A percentile compares a stretch with the other conserved stretches of the same genome.
Evolutionary conservation across 2,113 vertebrate genomes (phyloP).

Genomic region (Elephas maximus): DNA sequence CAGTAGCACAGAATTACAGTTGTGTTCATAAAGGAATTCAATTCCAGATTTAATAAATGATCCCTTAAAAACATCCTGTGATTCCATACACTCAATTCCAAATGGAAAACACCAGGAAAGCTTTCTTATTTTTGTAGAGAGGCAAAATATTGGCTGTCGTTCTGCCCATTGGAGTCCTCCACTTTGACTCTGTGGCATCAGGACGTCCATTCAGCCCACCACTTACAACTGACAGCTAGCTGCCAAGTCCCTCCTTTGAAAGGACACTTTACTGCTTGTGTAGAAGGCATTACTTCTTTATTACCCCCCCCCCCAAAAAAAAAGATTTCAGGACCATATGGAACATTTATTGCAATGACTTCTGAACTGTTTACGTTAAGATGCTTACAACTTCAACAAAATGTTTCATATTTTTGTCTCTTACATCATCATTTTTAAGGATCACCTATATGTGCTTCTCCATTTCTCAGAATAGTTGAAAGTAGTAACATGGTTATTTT

Average conservation of each 20-base stretch:
- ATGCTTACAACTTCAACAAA: neutral
- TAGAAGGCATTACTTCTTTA: neutral
- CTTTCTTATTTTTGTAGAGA: neutral
- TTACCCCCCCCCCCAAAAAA: neutral
- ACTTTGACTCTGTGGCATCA: neutral
- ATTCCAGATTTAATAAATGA: slow-evolving; percentile 63
- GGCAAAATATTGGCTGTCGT: neutral
- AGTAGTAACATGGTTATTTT: neutral
- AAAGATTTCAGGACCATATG: neutral
- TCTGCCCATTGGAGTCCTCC: neutral
- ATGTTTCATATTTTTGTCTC: neutral
- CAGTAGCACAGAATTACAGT: slow-evolving; percentile 35
- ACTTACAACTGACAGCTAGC: neutral
- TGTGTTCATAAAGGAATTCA: slow-evolving; percentile 67
- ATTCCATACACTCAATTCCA: neutral
- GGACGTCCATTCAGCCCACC: neutral
- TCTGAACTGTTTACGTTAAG: neutral
- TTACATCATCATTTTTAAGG: neutral
- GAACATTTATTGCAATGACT: neutral
- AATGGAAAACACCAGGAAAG: neutral
- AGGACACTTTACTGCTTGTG: slow-evolving; percentile 3
- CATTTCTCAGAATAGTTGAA: slow-evolving; percentile 23
- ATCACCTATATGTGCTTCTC: neutral
- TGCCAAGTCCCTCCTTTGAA: neutral
- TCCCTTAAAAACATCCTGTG: slow-evolving; percentile 33